A percentile compares a stretch with the other conserved stretches of the same genome.
phyloP scores from a whole-genome alignment of 2,888 invertebrate genomes.

The Meteorus colon region DNA sequence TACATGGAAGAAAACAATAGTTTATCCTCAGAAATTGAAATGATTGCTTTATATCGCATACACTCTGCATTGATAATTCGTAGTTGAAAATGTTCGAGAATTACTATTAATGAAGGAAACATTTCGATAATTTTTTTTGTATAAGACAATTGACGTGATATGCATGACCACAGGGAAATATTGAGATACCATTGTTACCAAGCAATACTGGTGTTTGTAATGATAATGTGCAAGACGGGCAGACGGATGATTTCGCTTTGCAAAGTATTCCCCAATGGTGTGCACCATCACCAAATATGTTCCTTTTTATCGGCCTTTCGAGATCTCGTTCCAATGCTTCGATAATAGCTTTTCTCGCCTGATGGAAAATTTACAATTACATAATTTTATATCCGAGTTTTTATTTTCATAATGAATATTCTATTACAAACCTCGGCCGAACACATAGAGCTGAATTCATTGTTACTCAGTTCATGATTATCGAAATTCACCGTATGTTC shows the following conservation, averaged over 20 bases:
- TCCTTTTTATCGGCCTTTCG: conserved; percentile 55
- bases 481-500: conserved; percentile 61
- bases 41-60: neutral
- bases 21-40: neutral
- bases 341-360: conserved; percentile 62
- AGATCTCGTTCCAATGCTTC: conserved; percentile 63
- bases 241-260: conserved; percentile 65
- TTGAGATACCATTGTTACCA: conserved; percentile 78
- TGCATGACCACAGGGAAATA: conserved; percentile 79
- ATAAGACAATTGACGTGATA: conserved; percentile 79
- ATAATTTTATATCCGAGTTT: neutral
- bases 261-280: conserved; percentile 76
- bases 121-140: conserved; percentile 74
- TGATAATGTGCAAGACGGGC: conserved; percentile 77
- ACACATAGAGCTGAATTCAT: conserved; percentile 64
- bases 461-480: conserved; percentile 51
- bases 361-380: conserved; percentile 31
- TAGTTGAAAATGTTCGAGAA: neutral
- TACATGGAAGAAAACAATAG: neutral
- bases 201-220: conserved; percentile 77
- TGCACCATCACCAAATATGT: conserved; percentile 63
- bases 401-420: neutral
- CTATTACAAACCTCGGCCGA: conserved; percentile 63
- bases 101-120: conserved; percentile 68
- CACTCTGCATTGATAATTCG: neutral